Percentiles rank a stretch among this genome's conserved stretches.
phyloP scores from a whole-genome alignment of 2,797 vertebrate genomes.

The Columba guinea region DNA sequence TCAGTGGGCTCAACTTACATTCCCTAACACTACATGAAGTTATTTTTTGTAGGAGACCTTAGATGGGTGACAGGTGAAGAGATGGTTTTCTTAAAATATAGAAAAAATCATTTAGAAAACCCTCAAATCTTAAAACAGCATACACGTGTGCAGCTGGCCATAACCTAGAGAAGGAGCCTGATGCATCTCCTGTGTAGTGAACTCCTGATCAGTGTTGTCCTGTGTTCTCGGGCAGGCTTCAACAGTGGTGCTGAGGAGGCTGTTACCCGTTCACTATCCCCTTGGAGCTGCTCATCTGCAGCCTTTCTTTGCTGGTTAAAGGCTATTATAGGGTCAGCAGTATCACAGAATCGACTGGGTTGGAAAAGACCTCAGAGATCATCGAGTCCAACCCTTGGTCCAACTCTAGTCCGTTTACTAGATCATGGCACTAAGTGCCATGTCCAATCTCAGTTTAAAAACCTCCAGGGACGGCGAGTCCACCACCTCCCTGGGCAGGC shows the following conservation, averaged over 20 bases:
- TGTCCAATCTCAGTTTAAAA: no score
- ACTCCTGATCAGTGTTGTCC: fast-evolving
- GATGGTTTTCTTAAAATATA: neutral
- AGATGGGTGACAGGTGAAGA: neutral
- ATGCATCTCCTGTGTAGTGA: neutral
- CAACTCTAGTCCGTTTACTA: no score
- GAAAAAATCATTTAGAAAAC: neutral
- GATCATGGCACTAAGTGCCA: no score
- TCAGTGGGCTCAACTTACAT: neutral
- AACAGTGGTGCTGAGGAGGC: neutral
- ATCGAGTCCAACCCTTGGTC: no score
- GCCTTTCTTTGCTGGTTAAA: neutral
- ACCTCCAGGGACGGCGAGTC: no score
- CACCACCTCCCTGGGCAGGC: no score
- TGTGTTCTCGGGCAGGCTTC: fast-evolving
- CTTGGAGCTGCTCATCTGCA: neutral
- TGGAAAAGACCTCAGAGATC: no score
- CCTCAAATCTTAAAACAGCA: neutral
- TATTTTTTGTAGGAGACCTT: neutral
- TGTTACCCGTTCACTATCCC: neutral
- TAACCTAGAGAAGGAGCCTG: neutral
- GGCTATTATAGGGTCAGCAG: neutral
- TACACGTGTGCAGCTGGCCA: neutral
- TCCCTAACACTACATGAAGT: neutral
- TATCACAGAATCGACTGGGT: no score